Conservation (phyloP, 2,888 invertebrate genomes). For the Caradrina kadenii region DNA sequence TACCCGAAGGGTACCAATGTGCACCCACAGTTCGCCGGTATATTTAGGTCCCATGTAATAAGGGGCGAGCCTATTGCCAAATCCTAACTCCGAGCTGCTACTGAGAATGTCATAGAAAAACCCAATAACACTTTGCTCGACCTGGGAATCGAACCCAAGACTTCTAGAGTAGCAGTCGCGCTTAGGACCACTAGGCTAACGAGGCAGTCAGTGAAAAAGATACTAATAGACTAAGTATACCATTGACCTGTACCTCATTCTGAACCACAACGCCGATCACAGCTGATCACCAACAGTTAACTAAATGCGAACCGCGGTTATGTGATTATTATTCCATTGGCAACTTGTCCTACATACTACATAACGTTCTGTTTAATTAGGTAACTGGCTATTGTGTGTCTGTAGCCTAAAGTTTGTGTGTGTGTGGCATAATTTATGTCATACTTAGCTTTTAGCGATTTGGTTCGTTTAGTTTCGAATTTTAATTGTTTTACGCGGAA, state of each 20-base stretch:
- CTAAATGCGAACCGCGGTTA: conserved; percentile 33
- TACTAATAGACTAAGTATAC: background rate
- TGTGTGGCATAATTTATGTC: conserved; percentile 1
- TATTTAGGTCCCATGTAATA: no score
- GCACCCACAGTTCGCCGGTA: no score
- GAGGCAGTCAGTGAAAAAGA: background rate
- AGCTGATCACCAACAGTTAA: conserved; percentile 15
- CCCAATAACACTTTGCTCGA: no score
- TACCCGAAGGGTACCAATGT: no score
- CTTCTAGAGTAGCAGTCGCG: no score
- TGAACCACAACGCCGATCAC: conserved; percentile 2
- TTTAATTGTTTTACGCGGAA: no score
- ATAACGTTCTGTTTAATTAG: conserved; percentile 33
- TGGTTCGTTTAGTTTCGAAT: background rate
- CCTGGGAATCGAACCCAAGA: no score
- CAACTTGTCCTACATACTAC: conserved; percentile 37
- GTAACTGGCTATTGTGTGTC: conserved; percentile 42
- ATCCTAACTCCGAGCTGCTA: no score
- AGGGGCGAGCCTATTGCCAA: no score
- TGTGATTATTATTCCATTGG: conserved; percentile 42
- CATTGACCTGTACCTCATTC: conserved; percentile 2
- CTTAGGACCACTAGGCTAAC: no score
- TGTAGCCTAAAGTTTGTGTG: background rate
- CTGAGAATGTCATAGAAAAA: no score
- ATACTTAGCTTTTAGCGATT: background rate